A percentile compares a stretch with the other conserved stretches of the same genome.
phyloP scores from a whole-genome alignment of 2,888 invertebrate species.

The Steinernema scapterisci region DNA sequence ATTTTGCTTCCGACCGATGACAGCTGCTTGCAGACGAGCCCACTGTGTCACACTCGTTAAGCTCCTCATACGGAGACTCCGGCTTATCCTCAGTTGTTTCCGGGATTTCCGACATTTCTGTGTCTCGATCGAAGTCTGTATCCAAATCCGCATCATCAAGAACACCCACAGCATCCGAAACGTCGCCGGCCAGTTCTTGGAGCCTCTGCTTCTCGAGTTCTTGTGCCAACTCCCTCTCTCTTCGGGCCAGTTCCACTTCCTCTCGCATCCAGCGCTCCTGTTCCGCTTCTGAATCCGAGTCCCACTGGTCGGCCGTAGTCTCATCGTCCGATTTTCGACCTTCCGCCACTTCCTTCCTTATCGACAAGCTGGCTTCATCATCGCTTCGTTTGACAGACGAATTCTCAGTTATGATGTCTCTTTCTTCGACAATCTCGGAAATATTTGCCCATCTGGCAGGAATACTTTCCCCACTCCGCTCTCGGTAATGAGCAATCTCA shows the following conservation, averaged over 20 bases:
- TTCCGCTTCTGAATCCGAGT: constrained; percentile 30
- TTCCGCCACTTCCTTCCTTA: background rate
- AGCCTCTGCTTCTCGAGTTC: constrained; percentile 32
- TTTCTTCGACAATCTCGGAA: constrained; percentile 41
- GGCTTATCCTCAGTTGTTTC: background rate
- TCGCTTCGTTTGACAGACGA: constrained; percentile 18
- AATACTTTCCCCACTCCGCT: background rate
- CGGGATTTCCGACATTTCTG: constrained; percentile 3
- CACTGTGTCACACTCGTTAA: background rate
- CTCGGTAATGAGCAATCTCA: background rate
- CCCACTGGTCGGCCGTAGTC: constrained; percentile 1
- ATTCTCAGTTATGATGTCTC: constrained; percentile 37
- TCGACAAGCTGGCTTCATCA: background rate
- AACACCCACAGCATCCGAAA: background rate
- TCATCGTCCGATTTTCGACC: background rate
- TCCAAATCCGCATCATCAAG: background rate
- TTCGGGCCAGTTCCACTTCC: constrained; percentile 39
- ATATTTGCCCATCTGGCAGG: constrained; percentile 5
- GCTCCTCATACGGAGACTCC: background rate
- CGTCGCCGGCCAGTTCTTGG: background rate
- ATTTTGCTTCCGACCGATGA: background rate
- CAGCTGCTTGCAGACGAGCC: background rate
- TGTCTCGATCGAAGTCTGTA: constrained; percentile 21
- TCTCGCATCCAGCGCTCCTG: constrained; percentile 41
- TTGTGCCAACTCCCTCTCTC: constrained; percentile 37